A percentile compares a stretch with the other conserved stretches of the same genome.
phyloP scores from a whole-genome alignment of 2,113 vertebrate genomes.

The Cnemophilus loriae region DNA sequence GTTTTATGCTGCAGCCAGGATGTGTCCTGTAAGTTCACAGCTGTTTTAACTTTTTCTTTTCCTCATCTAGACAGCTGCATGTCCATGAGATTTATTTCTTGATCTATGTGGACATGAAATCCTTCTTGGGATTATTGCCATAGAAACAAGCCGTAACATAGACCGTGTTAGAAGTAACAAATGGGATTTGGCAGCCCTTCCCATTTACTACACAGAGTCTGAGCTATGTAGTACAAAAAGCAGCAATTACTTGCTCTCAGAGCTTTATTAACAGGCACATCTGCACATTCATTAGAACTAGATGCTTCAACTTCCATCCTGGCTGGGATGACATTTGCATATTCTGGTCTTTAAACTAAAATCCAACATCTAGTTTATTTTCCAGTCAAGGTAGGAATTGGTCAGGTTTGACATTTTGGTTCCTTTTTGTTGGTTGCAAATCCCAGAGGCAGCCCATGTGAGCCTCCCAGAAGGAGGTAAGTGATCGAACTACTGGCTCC shows the following conservation, averaged over 20 bases:
- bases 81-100: conserved; percentile 36
- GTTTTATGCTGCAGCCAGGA: neutral
- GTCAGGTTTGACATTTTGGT: neutral
- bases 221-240: conserved; percentile 12
- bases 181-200: conserved; percentile 28
- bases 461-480: neutral
- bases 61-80: conserved; percentile 9
- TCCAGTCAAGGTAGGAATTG: neutral
- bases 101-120: neutral
- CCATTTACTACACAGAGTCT: conserved; percentile 14
- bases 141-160: conserved; percentile 41
- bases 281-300: conserved; percentile 6
- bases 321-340: neutral
- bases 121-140: conserved; percentile 50
- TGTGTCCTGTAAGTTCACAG: conserved; percentile 2
- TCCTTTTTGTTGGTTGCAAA: neutral
- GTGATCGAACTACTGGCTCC: neutral
- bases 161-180: conserved; percentile 1
- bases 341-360: neutral
- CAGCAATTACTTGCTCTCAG: conserved; percentile 15
- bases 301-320: neutral
- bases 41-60: neutral
- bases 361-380: neutral
- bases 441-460: neutral
- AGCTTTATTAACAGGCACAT: conserved; percentile 27